phyloP scores from a whole-genome alignment of 2,888 invertebrate genomes.

The Eupsilia transversa region DNA sequence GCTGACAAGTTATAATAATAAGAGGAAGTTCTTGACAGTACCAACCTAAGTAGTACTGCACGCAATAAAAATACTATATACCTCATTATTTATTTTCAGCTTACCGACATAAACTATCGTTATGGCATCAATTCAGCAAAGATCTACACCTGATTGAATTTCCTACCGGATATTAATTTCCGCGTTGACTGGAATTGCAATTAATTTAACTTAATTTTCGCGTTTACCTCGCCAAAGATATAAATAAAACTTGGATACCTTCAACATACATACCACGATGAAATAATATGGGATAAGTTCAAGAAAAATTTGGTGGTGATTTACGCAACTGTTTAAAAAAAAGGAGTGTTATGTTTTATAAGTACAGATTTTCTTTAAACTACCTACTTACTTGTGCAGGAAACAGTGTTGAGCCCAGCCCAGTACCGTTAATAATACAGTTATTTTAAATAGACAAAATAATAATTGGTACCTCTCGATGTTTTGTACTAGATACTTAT shows the following conservation, averaged over 20 bases:
- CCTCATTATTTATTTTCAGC: no score
- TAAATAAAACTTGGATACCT: not conserved
- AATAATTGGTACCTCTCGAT: slow-evolving; percentile 20
- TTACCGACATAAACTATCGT: no score
- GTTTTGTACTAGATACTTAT: slow-evolving; percentile 27
- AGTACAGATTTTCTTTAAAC: not conserved
- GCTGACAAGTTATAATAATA: no score
- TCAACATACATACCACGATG: not conserved
- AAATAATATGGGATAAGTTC: no score
- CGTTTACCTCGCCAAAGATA: slow-evolving; percentile 2
- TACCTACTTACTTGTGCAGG: not conserved
- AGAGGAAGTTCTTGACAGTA: no score
- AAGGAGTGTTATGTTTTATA: not conserved
- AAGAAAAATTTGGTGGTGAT: no score
- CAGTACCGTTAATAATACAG: slow-evolving; percentile 20
- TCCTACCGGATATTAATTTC: slow-evolving; percentile 11
- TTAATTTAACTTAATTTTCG: slow-evolving; percentile 12
- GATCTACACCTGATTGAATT: slow-evolving; percentile 8
- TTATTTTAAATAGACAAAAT: slow-evolving; percentile 31
- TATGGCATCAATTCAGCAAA: not conserved
- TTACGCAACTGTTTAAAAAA: not conserved
- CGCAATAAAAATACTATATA: no score
- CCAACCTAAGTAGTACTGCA: no score
- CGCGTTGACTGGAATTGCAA: not conserved
- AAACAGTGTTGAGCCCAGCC: not conserved